Conservation (phyloP, 1,140 invertebrate species). For the Hycleus phaleratus region DNA sequence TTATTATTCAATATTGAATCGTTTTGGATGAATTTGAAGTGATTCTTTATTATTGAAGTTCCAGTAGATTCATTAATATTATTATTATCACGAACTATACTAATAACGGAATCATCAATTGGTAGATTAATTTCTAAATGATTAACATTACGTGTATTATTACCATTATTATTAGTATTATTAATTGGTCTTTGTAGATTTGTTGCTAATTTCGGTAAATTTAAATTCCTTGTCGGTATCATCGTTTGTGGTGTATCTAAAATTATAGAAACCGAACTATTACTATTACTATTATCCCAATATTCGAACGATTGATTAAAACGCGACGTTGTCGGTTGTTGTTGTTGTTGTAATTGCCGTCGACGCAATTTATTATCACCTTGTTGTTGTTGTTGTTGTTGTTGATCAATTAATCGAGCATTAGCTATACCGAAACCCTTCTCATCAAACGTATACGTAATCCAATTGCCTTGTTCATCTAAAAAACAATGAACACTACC, state of each 20-base stretch:
- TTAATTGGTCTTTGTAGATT: too few species aligned
- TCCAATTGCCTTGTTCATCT: conserved; percentile 60
- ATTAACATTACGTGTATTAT: not conserved
- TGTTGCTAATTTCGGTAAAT: too few species aligned
- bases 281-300: conserved; percentile 38
- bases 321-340: conserved; percentile 34
- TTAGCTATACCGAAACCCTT: conserved; percentile 48
- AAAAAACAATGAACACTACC: conserved; percentile 82
- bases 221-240: too few species aligned
- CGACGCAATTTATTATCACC: conserved; percentile 36
- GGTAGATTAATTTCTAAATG: too few species aligned
- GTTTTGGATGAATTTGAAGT: conserved; percentile 31
- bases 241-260: conserved; percentile 3
- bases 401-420: conserved; percentile 18
- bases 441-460: conserved; percentile 84
- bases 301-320: conserved; percentile 34
- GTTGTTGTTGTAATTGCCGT: conserved; percentile 16
- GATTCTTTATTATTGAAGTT: conserved; percentile 20
- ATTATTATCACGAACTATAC: conserved; percentile 9
- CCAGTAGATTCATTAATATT: conserved; percentile 7
- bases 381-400: conserved; percentile 34
- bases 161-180: too few species aligned
- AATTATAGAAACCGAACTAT: conserved; percentile 44
- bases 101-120: conserved; percentile 3
- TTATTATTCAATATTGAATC: conserved; percentile 28